A percentile compares a stretch with the other conserved stretches of the same genome.
These are phyloP conservation scores for Axea sp. DNA, from an alignment of 2,888 invertebrate species.

Conservation along the genomic window DNA sequence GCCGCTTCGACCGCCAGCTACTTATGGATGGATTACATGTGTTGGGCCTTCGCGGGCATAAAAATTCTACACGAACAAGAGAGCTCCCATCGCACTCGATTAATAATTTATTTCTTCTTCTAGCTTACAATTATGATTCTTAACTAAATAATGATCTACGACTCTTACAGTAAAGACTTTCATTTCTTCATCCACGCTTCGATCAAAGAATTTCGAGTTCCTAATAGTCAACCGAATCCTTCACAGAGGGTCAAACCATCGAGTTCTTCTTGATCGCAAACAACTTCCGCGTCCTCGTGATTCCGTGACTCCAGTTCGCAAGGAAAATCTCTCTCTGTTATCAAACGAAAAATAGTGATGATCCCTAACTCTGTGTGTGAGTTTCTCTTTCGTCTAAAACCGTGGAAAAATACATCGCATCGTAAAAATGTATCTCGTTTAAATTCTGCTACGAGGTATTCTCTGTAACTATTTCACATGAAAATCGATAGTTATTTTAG, in stretches of 20 bases:
- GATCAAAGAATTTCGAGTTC: too few relatives aligned
- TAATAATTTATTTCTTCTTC: slow-evolving; percentile 56
- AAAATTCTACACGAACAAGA: slow-evolving; percentile 74
- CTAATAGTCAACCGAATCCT: not conserved
- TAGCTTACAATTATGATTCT: slow-evolving; percentile 65
- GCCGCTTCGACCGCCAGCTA: slow-evolving; percentile 70
- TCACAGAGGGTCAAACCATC: slow-evolving; percentile 5
- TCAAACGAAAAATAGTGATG: not conserved
- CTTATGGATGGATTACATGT: slow-evolving; percentile 78
- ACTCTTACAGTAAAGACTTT: slow-evolving; percentile 41
- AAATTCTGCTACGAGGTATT: slow-evolving; percentile 21
- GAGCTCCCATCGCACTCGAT: slow-evolving; percentile 64
- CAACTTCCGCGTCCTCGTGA: slow-evolving; percentile 8
- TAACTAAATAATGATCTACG: slow-evolving; percentile 53
- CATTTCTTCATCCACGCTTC: slow-evolving; percentile 6
- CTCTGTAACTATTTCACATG: slow-evolving; percentile 14
- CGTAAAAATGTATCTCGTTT: slow-evolving; percentile 20
- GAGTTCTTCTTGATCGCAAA: slow-evolving; percentile 1
- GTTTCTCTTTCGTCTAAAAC: slow-evolving; percentile 17
- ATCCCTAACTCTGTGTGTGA: not conserved
- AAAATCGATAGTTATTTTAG: slow-evolving; percentile 13
- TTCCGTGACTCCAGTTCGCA: not conserved
- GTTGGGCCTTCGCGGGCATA: slow-evolving; percentile 75
- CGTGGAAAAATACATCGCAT: slow-evolving; percentile 49
- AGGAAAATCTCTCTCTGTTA: not conserved